Conservation (phyloP, 2,113 vertebrate species). For the Benthochromis sp. region DNA sequence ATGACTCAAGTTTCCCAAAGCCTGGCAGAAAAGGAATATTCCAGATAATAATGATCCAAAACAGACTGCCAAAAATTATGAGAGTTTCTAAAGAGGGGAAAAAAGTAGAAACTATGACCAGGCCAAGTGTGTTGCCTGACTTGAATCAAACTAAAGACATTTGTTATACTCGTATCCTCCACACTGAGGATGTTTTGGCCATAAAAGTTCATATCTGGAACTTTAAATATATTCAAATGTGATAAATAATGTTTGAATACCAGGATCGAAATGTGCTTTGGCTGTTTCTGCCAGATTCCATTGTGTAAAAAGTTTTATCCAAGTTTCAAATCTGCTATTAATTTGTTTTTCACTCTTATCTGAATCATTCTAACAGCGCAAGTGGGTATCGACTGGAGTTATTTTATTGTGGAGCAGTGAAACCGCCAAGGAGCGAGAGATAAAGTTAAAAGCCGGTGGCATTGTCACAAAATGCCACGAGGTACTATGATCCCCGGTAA, state of each 20-base stretch:
- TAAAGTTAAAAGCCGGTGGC: background rate
- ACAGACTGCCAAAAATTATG: background rate
- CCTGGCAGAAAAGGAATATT: background rate
- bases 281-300: background rate
- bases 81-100: background rate
- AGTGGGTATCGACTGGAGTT: background rate
- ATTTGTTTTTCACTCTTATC: background rate
- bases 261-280: background rate
- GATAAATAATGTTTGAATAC: background rate
- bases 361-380: slow-evolving; percentile 1
- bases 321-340: background rate
- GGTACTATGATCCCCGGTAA: background rate
- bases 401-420: slow-evolving; percentile 25
- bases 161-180: background rate
- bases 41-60: background rate
- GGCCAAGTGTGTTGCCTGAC: background rate
- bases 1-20: background rate
- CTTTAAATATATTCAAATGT: background rate
- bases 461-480: slow-evolving; percentile 38
- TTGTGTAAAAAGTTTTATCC: background rate
- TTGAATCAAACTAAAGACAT: background rate
- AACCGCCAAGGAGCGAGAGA: background rate
- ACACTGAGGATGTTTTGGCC: background rate
- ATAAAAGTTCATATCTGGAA: background rate
- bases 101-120: background rate